Conservation (phyloP, 37 sponge, comb jelly and placozoan genomes). For the Amphimedon queenslandica region DNA sequence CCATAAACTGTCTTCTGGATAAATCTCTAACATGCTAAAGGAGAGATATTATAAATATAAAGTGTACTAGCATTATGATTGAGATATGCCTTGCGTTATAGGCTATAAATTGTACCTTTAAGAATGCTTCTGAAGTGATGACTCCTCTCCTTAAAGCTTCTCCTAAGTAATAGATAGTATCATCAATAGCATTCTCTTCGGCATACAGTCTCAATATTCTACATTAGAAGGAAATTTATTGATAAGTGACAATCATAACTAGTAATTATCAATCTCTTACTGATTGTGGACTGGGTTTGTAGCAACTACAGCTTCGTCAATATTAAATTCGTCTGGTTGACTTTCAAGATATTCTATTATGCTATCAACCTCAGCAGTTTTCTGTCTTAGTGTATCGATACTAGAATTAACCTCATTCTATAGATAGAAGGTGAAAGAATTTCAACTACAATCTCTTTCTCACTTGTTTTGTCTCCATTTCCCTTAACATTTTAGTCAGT, state of each 20-base stretch:
- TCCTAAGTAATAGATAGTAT: constrained; percentile 92
- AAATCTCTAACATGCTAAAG: constrained; percentile 85
- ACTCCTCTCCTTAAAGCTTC: constrained; percentile 92
- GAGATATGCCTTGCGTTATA: neutral
- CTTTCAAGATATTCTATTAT: constrained; percentile 70
- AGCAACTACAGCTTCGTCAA: constrained; percentile 79
- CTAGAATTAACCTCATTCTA: constrained; percentile 66
- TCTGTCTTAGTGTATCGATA: constrained; percentile 59
- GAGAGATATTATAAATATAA: neutral
- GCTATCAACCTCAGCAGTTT: constrained; percentile 66
- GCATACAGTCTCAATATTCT: constrained; percentile 92
- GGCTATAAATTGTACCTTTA: constrained; percentile 65
- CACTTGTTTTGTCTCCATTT: constrained; percentile 80
- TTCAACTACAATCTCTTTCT: neutral
- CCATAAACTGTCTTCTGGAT: constrained; percentile 92
- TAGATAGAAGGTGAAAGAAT: neutral
- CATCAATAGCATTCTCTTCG: constrained; percentile 97
- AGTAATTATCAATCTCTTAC: constrained; percentile 62
- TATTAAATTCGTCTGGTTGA: constrained; percentile 64
- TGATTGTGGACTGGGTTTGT: constrained; percentile 85
- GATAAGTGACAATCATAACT: neutral
- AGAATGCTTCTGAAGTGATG: constrained; percentile 80
- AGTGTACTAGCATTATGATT: neutral
- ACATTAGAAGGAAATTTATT: neutral
- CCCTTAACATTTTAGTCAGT: constrained; percentile 61